Evolutionary conservation across 2,888 invertebrate species (phyloP).

Genomic region (Melieria picta): DNA sequence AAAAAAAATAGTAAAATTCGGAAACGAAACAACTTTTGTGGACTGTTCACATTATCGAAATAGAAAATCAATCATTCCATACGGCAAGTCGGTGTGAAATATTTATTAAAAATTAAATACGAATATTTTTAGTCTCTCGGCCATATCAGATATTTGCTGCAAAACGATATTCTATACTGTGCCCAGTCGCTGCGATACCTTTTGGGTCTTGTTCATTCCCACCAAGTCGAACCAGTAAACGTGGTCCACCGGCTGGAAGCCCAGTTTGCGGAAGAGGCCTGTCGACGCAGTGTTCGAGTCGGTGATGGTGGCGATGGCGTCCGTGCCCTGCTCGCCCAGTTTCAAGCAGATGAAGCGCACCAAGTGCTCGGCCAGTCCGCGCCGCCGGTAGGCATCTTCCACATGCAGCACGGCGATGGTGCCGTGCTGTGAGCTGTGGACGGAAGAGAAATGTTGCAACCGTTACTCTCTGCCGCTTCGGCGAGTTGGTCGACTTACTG

Average conservation of each 20-base stretch:
- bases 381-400: slow-evolving; percentile 35
- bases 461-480: background rate
- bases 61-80: too few relatives aligned
- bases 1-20: too few relatives aligned
- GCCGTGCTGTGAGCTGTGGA: slow-evolving; percentile 34
- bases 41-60: too few relatives aligned
- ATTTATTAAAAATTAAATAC: too few relatives aligned
- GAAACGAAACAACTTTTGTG: too few relatives aligned
- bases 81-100: too few relatives aligned
- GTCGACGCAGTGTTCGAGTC: slow-evolving; percentile 40
- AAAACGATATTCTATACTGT: too few relatives aligned
- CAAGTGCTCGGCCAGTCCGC: slow-evolving; percentile 40
- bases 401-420: slow-evolving; percentile 42
- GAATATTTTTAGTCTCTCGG: too few relatives aligned
- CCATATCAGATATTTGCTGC: too few relatives aligned
- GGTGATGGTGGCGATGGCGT: slow-evolving; percentile 41
- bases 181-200: too few relatives aligned
- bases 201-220: too few relatives aligned
- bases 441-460: background rate
- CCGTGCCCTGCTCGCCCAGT: slow-evolving; percentile 36
- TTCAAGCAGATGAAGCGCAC: slow-evolving; percentile 37
- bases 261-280: slow-evolving; percentile 43
- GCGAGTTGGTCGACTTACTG: slow-evolving; percentile 29
- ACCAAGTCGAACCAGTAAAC: slow-evolving; percentile 33
- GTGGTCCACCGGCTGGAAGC: slow-evolving; percentile 42